Evolutionary conservation across 2,888 invertebrate species (phyloP), one percentile per base, ranked within the genome.

Genomic region (Ctenicera cuprea): DNA sequence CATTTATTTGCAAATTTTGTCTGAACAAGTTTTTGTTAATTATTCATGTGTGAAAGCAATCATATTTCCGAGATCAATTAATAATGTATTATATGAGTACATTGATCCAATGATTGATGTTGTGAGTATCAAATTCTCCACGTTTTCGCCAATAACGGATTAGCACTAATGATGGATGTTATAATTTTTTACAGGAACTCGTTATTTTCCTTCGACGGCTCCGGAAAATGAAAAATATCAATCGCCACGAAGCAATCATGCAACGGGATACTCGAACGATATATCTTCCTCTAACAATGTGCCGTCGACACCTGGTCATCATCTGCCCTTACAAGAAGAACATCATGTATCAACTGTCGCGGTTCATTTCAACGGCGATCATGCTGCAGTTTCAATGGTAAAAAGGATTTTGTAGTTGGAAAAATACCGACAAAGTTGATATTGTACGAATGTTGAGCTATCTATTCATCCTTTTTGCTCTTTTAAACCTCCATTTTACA

Each of bases 191-290:
- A 41, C 59, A 80, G 80, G 80, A 38, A 78, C 79, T 45, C 75
- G 80, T 65, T 79, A 80, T 70, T 80, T 79, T 72, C 77, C 81
- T 57, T 77, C 80, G 18, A 74, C 75, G 66, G 66, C 79, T 59
- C 38, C 64, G 38, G 77, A 77, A 62, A 71, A 65, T 48, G 76
- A 77, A 71, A 76, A 77, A 61, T 74, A 74, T 54, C 66, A 72
- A 67, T 67, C 77, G 64, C 66, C 76, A 61, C 74, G 70, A 68
- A 76, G 45, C 45, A 74, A 72, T 73, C 69, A 78, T 75, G 70
- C 74, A 74, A 59, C 73, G 54, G 18, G 61, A 41, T 57, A 50
- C 61, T 37, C 71, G 52, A 62, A 67, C 54, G 62, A 71, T 48
- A 30, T 63, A 63, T 52, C 68, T 67, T 67, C 72, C 22, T 9